A percentile compares a stretch with the other conserved stretches of the same genome.
Conservation (phyloP, 2,888 invertebrate species). For the Meghimatium bilineatum region DNA sequence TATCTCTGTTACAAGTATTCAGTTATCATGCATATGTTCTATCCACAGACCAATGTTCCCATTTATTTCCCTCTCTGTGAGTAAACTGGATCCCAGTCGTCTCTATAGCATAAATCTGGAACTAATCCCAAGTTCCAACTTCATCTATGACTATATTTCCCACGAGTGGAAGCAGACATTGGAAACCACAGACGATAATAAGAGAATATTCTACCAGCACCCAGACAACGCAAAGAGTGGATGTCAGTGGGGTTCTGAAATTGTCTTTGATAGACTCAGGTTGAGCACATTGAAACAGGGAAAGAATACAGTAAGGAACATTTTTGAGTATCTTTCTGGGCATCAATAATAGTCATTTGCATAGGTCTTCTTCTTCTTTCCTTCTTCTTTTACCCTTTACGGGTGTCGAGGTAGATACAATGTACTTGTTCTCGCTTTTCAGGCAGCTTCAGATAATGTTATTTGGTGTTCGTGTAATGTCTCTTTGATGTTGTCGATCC, state of each 20-base stretch:
- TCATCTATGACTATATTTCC: constrained; percentile 19
- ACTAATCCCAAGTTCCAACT: constrained; percentile 49
- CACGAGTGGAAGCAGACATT: constrained; percentile 26
- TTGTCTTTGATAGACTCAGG: constrained; percentile 37
- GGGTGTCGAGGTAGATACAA: too few species aligned
- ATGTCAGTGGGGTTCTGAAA: neutral
- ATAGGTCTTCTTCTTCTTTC: too few species aligned
- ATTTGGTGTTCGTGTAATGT: too few species aligned
- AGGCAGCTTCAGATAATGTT: too few species aligned
- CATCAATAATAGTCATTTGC: too few species aligned
- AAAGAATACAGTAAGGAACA: constrained; percentile 34
- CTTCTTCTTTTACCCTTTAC: too few species aligned
- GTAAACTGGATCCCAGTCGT: constrained; percentile 52
- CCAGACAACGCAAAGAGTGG: constrained; percentile 35
- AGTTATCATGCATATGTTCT: neutral
- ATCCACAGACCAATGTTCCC: constrained; percentile 63
- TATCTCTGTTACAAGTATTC: neutral
- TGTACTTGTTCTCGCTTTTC: too few species aligned
- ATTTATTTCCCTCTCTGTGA: constrained; percentile 55
- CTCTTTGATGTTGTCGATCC: too few species aligned
- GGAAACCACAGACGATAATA: neutral
- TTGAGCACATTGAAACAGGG: constrained; percentile 24
- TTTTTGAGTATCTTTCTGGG: too few species aligned
- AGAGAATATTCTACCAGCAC: neutral
- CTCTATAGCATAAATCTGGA: constrained; percentile 55